Evolutionary conservation across 2,888 invertebrate genomes (phyloP).

Genomic region (Rugalucina vietnamica): DNA sequence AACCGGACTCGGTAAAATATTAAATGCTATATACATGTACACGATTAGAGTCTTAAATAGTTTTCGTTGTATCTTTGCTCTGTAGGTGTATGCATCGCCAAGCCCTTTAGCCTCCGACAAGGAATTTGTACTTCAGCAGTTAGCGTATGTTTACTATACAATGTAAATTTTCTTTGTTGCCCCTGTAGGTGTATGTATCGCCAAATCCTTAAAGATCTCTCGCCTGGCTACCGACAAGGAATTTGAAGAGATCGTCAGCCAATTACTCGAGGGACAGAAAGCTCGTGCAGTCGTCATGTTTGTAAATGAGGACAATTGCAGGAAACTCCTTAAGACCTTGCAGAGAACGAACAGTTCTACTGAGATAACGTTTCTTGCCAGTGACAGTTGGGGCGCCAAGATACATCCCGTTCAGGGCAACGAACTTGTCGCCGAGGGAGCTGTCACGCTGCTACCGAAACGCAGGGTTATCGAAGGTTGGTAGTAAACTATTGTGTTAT

Average conservation of each 20-base stretch:
- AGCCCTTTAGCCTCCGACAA: too few relatives aligned
- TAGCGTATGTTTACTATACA: too few relatives aligned
- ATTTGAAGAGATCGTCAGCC: constrained; percentile 87
- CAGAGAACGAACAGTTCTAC: constrained; percentile 70
- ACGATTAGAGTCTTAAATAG: too few relatives aligned
- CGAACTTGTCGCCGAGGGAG: constrained; percentile 81
- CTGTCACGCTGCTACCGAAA: constrained; percentile 82
- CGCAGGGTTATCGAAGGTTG: constrained; percentile 77
- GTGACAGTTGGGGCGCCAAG: constrained; percentile 84
- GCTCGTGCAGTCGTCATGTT: constrained; percentile 88
- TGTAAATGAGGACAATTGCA: constrained; percentile 89
- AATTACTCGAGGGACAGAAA: constrained; percentile 85
- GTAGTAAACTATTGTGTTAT: background rate
- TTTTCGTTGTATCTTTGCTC: too few relatives aligned
- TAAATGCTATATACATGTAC: too few relatives aligned
- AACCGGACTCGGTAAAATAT: too few relatives aligned
- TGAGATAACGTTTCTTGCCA: constrained; percentile 80
- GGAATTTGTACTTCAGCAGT: too few relatives aligned
- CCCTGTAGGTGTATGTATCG: constrained; percentile 86
- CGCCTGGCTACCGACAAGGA: constrained; percentile 86
- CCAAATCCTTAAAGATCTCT: constrained; percentile 87
- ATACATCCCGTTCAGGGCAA: constrained; percentile 80
- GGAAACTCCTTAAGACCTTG: constrained; percentile 78
- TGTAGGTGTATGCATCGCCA: too few relatives aligned
- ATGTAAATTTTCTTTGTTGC: too few relatives aligned